These are phyloP conservation scores for Hypanus sabinus DNA, from an alignment of 2,113 vertebrate genomes.

Conservation along the genomic window DNA sequence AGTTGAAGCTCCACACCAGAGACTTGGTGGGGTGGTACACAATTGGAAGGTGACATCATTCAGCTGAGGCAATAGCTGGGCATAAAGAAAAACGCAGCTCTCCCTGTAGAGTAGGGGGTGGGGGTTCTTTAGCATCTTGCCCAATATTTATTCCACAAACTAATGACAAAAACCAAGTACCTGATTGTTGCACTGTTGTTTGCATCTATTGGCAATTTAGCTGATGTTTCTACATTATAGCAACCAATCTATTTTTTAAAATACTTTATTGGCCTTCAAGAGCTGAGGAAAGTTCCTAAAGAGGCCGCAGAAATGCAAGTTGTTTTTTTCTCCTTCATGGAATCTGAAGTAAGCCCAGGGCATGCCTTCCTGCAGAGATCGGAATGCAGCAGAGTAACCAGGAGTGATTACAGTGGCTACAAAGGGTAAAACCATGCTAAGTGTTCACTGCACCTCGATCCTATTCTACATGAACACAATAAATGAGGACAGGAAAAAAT, in stretches of 20 bases:
- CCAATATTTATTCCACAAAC: neutral
- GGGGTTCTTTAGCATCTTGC: neutral
- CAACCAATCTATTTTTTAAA: neutral
- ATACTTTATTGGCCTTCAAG: neutral
- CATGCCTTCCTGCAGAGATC: neutral
- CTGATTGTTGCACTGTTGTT: neutral
- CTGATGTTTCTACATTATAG: neutral
- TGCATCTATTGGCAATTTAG: too few relatives aligned
- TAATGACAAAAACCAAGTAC: neutral
- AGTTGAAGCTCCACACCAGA: neutral
- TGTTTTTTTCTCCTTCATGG: neutral
- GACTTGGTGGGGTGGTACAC: neutral
- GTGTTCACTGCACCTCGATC: neutral
- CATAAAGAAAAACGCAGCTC: neutral
- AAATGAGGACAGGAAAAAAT: neutral
- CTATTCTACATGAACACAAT: neutral
- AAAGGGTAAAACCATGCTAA: slow-evolving; percentile 21
- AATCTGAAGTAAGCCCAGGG: neutral
- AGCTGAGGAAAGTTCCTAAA: neutral
- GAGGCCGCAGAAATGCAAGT: neutral
- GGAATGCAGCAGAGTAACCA: neutral
- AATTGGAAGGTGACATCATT: neutral
- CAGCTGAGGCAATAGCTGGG: neutral
- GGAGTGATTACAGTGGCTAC: neutral
- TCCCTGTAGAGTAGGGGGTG: neutral